phyloP scores from a whole-genome alignment of 2,113 vertebrate species.

The Regulus satrapa region DNA sequence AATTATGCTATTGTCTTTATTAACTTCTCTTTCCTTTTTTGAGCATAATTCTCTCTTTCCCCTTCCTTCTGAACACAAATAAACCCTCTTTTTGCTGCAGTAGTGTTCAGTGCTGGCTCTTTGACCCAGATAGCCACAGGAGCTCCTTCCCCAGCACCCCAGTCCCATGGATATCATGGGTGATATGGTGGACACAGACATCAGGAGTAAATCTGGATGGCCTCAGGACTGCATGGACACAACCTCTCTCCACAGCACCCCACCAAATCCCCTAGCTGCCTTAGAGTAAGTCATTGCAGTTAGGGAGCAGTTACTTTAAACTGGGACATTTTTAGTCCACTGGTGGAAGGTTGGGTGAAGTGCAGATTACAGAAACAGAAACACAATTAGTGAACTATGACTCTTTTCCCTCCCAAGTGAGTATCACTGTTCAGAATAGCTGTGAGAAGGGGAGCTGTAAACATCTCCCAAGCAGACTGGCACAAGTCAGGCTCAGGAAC shows the following conservation, averaged over 20 bases:
- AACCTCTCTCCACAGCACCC: background rate
- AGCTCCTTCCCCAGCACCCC: background rate
- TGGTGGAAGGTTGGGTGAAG: background rate
- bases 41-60: background rate
- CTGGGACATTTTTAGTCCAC: rapidly evolving
- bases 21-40: background rate
- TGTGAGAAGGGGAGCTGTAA: background rate
- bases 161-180: rapidly evolving
- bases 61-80: background rate
- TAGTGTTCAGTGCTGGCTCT: background rate
- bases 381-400: background rate
- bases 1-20: background rate
- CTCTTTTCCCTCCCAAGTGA: background rate
- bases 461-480: background rate
- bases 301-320: background rate
- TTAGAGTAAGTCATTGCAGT: background rate
- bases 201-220: background rate
- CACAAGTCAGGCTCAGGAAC: background rate
- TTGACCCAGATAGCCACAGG: background rate
- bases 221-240: background rate
- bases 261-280: rapidly evolving
- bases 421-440: background rate
- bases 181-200: background rate
- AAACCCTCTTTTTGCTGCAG: background rate
- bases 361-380: background rate